These are phyloP conservation scores for Kradibia gibbosae DNA, from an alignment of 1,140 invertebrate species.

Conservation along the genomic window DNA sequence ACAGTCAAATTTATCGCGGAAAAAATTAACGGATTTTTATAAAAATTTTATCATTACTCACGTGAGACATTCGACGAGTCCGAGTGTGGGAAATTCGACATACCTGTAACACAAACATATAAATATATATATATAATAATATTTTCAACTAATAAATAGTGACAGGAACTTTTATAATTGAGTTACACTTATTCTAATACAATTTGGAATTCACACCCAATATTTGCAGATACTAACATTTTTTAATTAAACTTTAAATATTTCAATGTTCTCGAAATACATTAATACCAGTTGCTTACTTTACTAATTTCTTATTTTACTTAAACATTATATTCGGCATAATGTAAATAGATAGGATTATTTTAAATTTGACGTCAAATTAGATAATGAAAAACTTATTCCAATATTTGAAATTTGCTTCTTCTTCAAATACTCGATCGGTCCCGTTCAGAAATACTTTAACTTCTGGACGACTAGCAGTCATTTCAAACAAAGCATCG, in stretches of 20 bases:
- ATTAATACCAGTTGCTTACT: no score
- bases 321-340: not conserved
- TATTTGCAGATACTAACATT: no score
- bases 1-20: no score
- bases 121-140: no score
- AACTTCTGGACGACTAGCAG: not conserved
- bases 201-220: no score
- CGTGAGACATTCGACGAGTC: slow-evolving; percentile 45
- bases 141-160: no score
- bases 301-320: not conserved
- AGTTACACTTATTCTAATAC: no score
- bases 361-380: not conserved
- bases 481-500: not conserved
- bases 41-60: slow-evolving; percentile 30
- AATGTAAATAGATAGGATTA: not conserved
- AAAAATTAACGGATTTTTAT: no score
- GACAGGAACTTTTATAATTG: no score
- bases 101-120: slow-evolving; percentile 46
- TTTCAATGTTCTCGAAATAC: no score
- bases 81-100: slow-evolving; percentile 42
- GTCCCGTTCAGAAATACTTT: slow-evolving; percentile 2
- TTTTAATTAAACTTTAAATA: no score
- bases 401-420: not conserved
- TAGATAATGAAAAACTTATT: not conserved
- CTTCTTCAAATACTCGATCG: not conserved